Conservation (phyloP, 2,888 invertebrate genomes). For the Autographa gamma region DNA sequence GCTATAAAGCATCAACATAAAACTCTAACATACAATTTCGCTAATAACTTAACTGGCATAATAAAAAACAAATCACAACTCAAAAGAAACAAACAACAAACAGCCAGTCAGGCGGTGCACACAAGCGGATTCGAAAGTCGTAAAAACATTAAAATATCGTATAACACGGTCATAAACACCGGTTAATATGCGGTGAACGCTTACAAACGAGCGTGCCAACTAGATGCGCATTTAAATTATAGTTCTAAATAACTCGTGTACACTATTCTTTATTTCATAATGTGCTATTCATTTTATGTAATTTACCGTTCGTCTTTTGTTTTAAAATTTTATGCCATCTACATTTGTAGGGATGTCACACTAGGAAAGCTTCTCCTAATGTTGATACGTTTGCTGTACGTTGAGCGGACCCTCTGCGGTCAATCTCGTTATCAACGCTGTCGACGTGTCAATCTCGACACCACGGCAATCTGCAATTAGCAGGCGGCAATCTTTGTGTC, state of each 20-base stretch:
- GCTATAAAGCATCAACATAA: not conserved
- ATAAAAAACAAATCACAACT: constrained; percentile 25
- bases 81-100: constrained; percentile 35
- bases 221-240: constrained; percentile 35
- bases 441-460: not conserved
- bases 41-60: constrained; percentile 11
- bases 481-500: too few species aligned
- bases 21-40: not conserved
- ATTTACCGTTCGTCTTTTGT: too few species aligned
- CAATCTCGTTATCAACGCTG: too few species aligned
- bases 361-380: too few species aligned
- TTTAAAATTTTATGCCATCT: too few species aligned
- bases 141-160: constrained; percentile 58
- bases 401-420: too few species aligned
- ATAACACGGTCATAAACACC: constrained; percentile 60
- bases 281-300: too few species aligned
- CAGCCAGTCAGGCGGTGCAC: constrained; percentile 41
- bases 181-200: constrained; percentile 53
- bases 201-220: constrained; percentile 47
- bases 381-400: too few species aligned
- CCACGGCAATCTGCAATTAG: not conserved
- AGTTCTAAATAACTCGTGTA: constrained; percentile 20
- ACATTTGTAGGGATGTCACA: too few species aligned
- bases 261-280: constrained; percentile 25
- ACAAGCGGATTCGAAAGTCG: constrained; percentile 45